Evolutionary conservation across 2,888 invertebrate species (phyloP).

Genomic region (Leucophora obtusa): DNA sequence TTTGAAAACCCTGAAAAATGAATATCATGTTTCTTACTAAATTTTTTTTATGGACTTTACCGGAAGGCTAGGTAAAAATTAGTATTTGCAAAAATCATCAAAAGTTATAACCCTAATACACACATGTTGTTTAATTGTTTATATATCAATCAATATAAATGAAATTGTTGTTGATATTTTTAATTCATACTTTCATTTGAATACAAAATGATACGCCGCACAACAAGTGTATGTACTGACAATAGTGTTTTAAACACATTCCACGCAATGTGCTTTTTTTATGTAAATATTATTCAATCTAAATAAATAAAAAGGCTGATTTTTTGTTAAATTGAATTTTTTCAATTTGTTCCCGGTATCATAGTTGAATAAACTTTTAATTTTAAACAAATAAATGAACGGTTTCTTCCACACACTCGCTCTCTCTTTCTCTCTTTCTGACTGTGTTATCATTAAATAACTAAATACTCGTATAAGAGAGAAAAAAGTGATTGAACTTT

Average conservation of each 20-base stretch:
- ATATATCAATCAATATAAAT: background rate
- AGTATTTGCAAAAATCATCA: too few relatives aligned
- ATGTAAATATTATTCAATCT: slow-evolving; percentile 44
- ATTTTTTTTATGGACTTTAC: too few relatives aligned
- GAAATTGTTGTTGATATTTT: background rate
- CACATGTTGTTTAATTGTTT: background rate
- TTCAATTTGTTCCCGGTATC: background rate
- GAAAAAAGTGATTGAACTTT: slow-evolving; percentile 30
- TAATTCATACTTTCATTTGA: background rate
- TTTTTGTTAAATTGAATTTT: background rate
- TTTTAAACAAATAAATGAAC: background rate
- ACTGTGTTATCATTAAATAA: background rate
- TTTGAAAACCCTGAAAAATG: too few relatives aligned
- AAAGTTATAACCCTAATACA: too few relatives aligned
- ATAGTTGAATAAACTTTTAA: slow-evolving; percentile 48
- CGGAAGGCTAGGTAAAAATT: too few relatives aligned
- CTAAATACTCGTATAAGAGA: background rate
- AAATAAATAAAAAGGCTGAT: slow-evolving; percentile 10
- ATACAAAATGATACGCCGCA: background rate
- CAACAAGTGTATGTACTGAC: background rate
- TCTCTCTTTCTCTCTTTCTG: background rate
- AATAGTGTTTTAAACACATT: background rate
- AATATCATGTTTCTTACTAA: too few relatives aligned
- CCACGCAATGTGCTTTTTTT: slow-evolving; percentile 9
- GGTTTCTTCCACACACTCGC: background rate